Evolutionary conservation across 2,888 invertebrate species (phyloP), one percentile per base, ranked within the genome.

Genomic region (Pelosia muscerda): DNA sequence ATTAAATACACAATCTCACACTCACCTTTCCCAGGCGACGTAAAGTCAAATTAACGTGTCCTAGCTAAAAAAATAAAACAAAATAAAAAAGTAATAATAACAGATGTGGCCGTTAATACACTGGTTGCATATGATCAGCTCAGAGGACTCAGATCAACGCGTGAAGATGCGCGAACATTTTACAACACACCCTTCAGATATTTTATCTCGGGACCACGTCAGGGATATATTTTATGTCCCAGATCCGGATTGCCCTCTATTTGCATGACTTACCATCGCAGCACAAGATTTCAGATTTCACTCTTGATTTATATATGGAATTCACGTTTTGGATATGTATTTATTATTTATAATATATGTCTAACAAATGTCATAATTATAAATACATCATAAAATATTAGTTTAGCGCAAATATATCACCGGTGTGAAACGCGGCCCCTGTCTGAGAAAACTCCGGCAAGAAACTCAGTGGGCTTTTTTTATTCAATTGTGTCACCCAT

Each of bases 211-310:
- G 77, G 76, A 83, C 82, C 79, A 83, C 82, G 86, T 87, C 86
- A 86, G 86, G 86, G 89, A 87, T 88, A 85, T 85, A 85, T 85
- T 87, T 87, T 83, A 82, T 84, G 84, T 82, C 78, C 81, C 72
- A 70, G 71, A 68, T 69, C 57, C 64, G 57, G 68, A 77, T 71
- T 77, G 66, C 59, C 49, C 69, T 65, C 63, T 72, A 72, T 77
- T 77, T 76, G 66, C 76, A 76, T 76, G 55, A 55, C 26, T 64
- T 63, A 22, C 38, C 28, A 26, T 31, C 23, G 22, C 26, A 57
- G 23, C 42, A 38, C 22, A 55, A 28, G 54, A 42, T 67, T 70
- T 67, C 58, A 70, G 63, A 38, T 31, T 25, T 6, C 5, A 34
- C 26, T 54, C 56, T 19, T 49, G 8, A 38, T 38, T 38, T 15